Evolutionary conservation across 2,888 invertebrate species (phyloP), one percentile per base, ranked within the genome.

Genomic region (Trilocha varians): DNA sequence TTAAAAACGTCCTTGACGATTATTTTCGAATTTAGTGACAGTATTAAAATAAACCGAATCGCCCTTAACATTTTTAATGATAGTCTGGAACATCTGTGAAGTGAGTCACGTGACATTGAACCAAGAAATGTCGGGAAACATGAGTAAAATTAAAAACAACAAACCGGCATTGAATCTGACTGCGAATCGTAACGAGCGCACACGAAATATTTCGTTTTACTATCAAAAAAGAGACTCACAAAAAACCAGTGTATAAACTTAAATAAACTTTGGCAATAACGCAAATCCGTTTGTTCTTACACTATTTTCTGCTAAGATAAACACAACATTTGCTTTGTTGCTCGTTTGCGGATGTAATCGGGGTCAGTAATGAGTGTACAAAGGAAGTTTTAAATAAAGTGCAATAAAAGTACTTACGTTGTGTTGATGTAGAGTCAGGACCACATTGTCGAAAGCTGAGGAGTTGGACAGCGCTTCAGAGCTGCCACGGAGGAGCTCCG

Each of bases 401-500:
- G 17, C 25, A 41, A 40, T 11, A 35, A 37, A 43, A 47, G 51
- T 76, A 86, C 87, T 87, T 48, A 87, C 86, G 54, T 85, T 87
- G 55, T 85, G 82, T 53, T 86, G 82, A 50, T 85, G 86, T 39
- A 85, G 78, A 32, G 83, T 83, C 48, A 87, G 63, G 44, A 86
- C 78, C 43, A 86, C 85, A 70, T 84, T 85, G 75, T 85, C 86
- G 65, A 87, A 83, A 45, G 79, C 70, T 11, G 80, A 72, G 4
- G 89, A 87, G 47, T 90, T 88, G 13, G 92, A 89, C 42, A 93
- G 80, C 51, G 92, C 90, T 69, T 94, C 94, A 34, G 94, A 94
- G 59, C 93, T 93, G 42, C 93, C 94, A 50, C 92, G 88, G 37
- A 94, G 87, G 47, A 94, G 79, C 68, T 93, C 92, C 36, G 93